phyloP scores from a whole-genome alignment of 2,797 vertebrate species.

The Ceryle rudis region DNA sequence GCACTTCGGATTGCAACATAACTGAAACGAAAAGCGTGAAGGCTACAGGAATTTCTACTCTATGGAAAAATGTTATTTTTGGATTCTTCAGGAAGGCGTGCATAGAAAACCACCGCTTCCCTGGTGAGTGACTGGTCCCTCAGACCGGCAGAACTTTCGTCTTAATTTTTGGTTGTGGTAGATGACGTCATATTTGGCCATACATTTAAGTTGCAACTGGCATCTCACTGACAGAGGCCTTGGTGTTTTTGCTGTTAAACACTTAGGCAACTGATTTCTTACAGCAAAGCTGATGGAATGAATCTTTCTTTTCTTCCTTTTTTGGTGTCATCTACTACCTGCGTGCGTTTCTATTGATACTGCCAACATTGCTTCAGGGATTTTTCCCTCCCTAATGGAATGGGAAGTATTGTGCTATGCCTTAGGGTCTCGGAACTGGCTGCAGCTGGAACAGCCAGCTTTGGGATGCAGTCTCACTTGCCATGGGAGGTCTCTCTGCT shows the following conservation, averaged over 20 bases:
- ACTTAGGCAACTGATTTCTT: neutral
- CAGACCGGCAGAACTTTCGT: constrained; percentile 59
- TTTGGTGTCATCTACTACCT: neutral
- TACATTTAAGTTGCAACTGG: constrained; percentile 50
- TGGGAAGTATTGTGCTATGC: neutral
- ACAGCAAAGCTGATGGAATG: neutral
- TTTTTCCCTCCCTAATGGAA: neutral
- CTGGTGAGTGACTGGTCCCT: constrained; percentile 75
- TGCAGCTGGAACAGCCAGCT: neutral
- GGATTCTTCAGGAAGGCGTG: constrained; percentile 78
- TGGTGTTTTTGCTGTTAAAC: constrained; percentile 10
- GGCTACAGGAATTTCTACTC: constrained; percentile 85
- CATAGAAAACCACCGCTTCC: constrained; percentile 79
- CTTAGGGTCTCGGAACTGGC: neutral
- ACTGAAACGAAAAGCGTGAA: constrained; percentile 78
- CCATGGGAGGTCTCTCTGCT: neutral
- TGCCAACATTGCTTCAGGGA: neutral
- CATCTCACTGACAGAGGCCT: constrained; percentile 10
- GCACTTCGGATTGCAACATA: constrained; percentile 81
- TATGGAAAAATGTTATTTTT: constrained; percentile 88
- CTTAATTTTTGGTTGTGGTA: constrained; percentile 69
- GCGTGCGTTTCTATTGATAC: neutral
- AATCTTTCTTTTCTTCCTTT: neutral
- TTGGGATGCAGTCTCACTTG: neutral
- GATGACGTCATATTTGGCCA: constrained; percentile 72